Evolutionary conservation across 2,113 vertebrate species (phyloP).

Genomic region (Gallinago undulata): DNA sequence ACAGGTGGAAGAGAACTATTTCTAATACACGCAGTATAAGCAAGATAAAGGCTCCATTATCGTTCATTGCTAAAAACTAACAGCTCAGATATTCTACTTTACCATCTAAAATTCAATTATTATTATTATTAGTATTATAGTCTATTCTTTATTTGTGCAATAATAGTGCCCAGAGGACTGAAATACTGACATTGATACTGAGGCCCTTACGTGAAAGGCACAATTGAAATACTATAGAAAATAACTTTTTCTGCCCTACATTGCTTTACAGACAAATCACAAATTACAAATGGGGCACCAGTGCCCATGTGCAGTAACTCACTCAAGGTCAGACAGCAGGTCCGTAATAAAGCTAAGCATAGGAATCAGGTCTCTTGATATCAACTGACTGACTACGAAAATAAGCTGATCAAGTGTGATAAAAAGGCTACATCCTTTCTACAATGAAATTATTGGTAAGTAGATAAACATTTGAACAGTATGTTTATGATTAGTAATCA

Average conservation of each 20-base stretch:
- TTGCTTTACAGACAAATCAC: background rate
- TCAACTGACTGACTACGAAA: background rate
- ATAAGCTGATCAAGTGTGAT: background rate
- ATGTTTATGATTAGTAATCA: background rate
- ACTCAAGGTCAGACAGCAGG: background rate
- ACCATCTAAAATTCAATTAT: background rate
- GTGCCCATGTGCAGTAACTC: background rate
- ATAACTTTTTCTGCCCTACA: background rate
- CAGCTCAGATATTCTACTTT: background rate
- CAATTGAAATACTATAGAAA: background rate
- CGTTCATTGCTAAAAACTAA: background rate
- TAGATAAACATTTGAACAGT: background rate
- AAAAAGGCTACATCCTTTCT: background rate
- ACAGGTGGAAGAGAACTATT: background rate
- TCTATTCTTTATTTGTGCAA: background rate
- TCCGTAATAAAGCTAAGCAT: background rate
- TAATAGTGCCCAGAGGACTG: background rate
- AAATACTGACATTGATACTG: background rate
- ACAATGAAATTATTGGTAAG: background rate
- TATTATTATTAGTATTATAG: background rate
- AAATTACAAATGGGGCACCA: background rate
- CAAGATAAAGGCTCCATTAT: constrained; percentile 14
- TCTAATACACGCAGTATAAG: background rate
- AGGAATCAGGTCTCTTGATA: background rate
- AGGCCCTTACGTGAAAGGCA: background rate